These are phyloP conservation scores for Acrossocheilus wenchowensis DNA, from an alignment of 2,797 vertebrate genomes.

Conservation along the genomic window DNA sequence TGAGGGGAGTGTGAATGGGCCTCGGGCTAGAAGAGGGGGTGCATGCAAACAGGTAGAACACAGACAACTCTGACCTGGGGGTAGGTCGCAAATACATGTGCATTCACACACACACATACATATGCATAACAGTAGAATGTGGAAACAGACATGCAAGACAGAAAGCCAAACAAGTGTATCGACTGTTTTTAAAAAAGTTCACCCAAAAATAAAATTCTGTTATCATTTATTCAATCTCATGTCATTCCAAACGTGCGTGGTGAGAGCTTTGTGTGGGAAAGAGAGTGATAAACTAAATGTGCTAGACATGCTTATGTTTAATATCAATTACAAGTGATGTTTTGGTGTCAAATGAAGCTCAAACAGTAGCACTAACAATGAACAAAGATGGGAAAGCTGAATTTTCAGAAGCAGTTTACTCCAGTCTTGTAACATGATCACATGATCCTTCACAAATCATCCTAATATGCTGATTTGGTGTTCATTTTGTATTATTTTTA, in stretches of 20 bases:
- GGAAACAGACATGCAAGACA: slow-evolving; percentile 1
- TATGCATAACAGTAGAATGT: not conserved
- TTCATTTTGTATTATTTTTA: not conserved
- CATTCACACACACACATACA: slow-evolving; percentile 37
- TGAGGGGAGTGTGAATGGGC: slow-evolving; percentile 49
- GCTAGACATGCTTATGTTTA: not conserved
- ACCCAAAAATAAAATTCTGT: not conserved
- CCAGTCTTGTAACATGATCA: not conserved
- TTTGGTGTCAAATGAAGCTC: not conserved
- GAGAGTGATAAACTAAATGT: not conserved
- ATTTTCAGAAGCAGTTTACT: not conserved
- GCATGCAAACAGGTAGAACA: slow-evolving; percentile 52
- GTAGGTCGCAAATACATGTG: slow-evolving; percentile 13
- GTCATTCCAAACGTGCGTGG: not conserved
- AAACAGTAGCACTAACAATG: not conserved
- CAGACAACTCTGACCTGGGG: slow-evolving; percentile 44
- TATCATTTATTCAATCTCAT: not conserved
- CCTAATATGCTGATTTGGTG: not conserved
- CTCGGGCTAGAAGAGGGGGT: slow-evolving; percentile 32
- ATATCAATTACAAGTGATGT: not conserved
- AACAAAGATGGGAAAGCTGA: not conserved
- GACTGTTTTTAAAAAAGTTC: not conserved
- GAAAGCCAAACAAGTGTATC: not conserved
- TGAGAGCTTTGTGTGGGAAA: not conserved
- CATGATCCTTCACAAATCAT: not conserved